Conservation (phyloP, 2,888 invertebrate genomes). For the Lepidocyrtinus sp. region DNA sequence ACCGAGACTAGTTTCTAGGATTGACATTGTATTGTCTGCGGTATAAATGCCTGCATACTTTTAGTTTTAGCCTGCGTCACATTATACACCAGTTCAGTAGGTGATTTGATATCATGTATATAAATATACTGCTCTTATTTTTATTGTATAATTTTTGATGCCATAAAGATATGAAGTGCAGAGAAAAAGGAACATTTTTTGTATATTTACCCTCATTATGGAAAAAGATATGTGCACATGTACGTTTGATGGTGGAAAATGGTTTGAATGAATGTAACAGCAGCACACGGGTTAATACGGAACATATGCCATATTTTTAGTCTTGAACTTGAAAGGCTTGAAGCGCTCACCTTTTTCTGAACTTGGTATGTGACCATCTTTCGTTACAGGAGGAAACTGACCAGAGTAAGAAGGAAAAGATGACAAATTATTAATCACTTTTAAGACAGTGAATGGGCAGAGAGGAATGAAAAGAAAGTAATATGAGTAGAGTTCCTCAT, state of each 20-base stretch:
- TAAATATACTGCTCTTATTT: too few species aligned
- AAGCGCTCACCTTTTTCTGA: background rate
- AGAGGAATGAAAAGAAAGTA: constrained; percentile 5
- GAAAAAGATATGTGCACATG: constrained; percentile 5
- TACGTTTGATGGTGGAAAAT: background rate
- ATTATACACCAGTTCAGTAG: too few species aligned
- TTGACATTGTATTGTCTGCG: constrained; percentile 37
- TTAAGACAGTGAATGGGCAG: constrained; percentile 12
- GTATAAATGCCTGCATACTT: too few species aligned
- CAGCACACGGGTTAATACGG: constrained; percentile 29
- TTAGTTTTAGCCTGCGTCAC: too few species aligned
- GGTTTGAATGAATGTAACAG: background rate
- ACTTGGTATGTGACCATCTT: background rate
- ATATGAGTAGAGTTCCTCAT: background rate
- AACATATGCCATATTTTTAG: constrained; percentile 25
- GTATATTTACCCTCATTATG: constrained; percentile 8
- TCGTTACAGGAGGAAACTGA: constrained; percentile 17
- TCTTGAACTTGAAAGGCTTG: constrained; percentile 36
- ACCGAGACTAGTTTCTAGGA: constrained; percentile 32
- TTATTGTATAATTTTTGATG: constrained; percentile 6
- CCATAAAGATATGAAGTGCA: constrained; percentile 3
- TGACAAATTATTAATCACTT: constrained; percentile 47
- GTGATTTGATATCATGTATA: constrained; percentile 10
- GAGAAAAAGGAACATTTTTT: background rate
- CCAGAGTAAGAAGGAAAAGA: constrained; percentile 32